Conservation (phyloP, 2,888 invertebrate species). For the Ptycholaimellus sp. region DNA sequence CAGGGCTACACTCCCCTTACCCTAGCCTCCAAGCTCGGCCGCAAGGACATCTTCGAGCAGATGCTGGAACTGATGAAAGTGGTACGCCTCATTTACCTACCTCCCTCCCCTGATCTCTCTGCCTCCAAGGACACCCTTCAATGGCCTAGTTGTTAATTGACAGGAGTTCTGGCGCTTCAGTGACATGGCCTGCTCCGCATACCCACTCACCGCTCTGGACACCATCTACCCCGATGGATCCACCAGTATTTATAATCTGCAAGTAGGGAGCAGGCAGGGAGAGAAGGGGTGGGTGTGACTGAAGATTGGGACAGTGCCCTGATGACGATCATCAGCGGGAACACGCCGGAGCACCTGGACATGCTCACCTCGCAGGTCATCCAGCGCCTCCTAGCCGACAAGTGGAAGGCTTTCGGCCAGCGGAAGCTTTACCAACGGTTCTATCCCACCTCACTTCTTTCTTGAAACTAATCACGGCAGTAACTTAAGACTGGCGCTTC, state of each 20-base stretch:
- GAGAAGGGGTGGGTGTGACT: too few species aligned
- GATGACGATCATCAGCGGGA: constrained; percentile 86
- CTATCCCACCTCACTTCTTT: background rate
- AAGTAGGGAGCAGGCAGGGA: too few species aligned
- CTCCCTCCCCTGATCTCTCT: too few species aligned
- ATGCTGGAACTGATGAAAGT: constrained; percentile 62
- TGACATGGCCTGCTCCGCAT: constrained; percentile 90
- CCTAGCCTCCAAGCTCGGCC: constrained; percentile 76
- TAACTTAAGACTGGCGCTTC: constrained; percentile 45
- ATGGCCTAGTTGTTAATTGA: too few species aligned
- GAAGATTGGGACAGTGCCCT: constrained; percentile 92
- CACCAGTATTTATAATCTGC: constrained; percentile 48
- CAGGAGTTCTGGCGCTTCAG: constrained; percentile 96
- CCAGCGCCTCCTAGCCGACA: constrained; percentile 79
- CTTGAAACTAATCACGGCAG: background rate
- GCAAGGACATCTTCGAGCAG: constrained; percentile 83
- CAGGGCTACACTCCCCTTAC: constrained; percentile 81
- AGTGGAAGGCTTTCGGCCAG: constrained; percentile 99
- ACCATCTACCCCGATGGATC: constrained; percentile 75
- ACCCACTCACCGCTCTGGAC: constrained; percentile 81
- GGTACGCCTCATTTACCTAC: constrained; percentile 11
- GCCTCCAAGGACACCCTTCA: too few species aligned
- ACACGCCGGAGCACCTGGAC: constrained; percentile 86
- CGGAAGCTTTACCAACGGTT: too few species aligned
- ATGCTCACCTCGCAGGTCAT: constrained; percentile 97